Base-by-base conservation (phyloP, 2,113 vertebrate species). In the Cochlearius cochlearius region DNA sequence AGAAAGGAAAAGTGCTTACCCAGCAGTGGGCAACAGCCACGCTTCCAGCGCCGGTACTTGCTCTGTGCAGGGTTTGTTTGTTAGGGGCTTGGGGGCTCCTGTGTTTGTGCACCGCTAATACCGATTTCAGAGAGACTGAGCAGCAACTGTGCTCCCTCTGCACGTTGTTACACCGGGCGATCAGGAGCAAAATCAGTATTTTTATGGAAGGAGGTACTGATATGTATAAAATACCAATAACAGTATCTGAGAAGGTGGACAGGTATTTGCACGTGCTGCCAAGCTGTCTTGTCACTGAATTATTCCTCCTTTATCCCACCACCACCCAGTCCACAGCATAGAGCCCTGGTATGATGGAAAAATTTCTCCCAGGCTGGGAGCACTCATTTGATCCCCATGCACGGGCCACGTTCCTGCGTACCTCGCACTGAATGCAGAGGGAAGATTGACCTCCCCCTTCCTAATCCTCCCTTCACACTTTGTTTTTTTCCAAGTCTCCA, bases 1-100 rank as follows among this genome's bases (percentile, higher is more conserved):
- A 92, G 93, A 74, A 87, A 45, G 94, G 84, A 62, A 67, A 96
- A 58, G 76, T 38, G 86, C 81, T 56, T 34, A 43, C 39, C 49
- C 92, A 94, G 96, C 92, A 93, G 10, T 3, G 56, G 91, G 85
- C 64, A 62, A 55, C 29, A 45, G 78, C 74, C 36, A 7, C 74
- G 0, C 39, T 89, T 88, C 86, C 82, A 91, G 90, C 91, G 69
- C 74, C 67, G 7, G 23, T 50, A 3, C 89, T 78, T 60, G 56
- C 27, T 67, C 36, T 55, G 73, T 20, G 68, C 39, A 17, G 21
- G 7, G 52, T 8, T 17, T 36, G 21, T 59, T 83, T 87, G 81
- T 36, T 20, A 12, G 79, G 63, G 41, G 5, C 45, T 67, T 10
- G 23, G 32, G 75, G 34, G 45, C 75, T 45, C 59, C 36, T 66